These are phyloP conservation scores for Pseudorhiza aurosa DNA, from an alignment of 30 jellyfish, hydroid and myxozoan genomes.

Conservation along the genomic window DNA sequence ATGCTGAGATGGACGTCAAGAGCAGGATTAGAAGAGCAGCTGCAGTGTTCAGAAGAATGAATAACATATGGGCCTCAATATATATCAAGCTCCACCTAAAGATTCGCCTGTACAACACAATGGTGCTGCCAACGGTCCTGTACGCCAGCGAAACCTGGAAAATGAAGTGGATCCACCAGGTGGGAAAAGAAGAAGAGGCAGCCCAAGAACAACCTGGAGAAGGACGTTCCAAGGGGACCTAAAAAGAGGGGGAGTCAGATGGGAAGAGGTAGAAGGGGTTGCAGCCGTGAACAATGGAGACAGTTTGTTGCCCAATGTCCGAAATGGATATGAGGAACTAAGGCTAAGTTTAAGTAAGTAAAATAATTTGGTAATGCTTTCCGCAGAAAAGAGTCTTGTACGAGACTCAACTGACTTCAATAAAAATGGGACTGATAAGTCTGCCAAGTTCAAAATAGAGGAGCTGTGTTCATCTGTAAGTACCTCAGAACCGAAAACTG, in stretches of 20 bases:
- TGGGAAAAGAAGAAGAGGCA: slow-evolving; percentile 2
- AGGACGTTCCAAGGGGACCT: slow-evolving; percentile 14
- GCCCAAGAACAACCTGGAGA: slow-evolving; percentile 9
- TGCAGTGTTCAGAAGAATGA: slow-evolving; percentile 9
- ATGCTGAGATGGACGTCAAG: not conserved
- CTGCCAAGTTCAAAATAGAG: too few relatives aligned
- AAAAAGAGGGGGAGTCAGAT: not conserved
- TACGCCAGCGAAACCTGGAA: slow-evolving; percentile 25
- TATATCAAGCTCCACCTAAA: not conserved
- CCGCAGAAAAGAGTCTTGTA: too few relatives aligned
- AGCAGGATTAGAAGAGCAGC: slow-evolving; percentile 9
- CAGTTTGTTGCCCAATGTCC: slow-evolving; percentile 17
- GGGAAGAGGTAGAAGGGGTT: not conserved
- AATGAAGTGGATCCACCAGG: not conserved
- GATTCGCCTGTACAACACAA: not conserved
- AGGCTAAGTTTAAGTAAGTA: slow-evolving; percentile 23
- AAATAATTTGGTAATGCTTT: too few relatives aligned
- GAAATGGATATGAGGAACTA: slow-evolving; percentile 1
- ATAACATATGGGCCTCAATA: not conserved
- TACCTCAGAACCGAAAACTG: too few relatives aligned
- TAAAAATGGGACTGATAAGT: too few relatives aligned
- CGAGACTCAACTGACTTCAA: too few relatives aligned
- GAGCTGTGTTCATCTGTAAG: too few relatives aligned
- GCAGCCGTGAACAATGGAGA: slow-evolving; percentile 19
- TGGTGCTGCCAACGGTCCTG: slow-evolving; percentile 2